Evolutionary conservation across 2,797 vertebrate species (phyloP).

Genomic region (Chlorospingus semifuscus): DNA sequence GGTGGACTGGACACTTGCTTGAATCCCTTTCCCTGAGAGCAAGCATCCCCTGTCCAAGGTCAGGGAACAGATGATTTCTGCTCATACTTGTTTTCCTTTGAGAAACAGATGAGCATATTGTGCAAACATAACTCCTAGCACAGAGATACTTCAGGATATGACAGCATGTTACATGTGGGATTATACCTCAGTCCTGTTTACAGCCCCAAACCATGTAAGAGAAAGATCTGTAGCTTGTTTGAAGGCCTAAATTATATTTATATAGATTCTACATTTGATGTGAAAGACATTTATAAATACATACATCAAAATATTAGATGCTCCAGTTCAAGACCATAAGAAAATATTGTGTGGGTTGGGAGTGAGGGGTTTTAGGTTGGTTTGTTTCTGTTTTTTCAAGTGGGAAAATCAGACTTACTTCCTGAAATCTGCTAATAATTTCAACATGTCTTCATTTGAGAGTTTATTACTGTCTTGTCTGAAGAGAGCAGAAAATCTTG

Average conservation of each 20-base stretch:
- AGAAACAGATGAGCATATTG: not conserved
- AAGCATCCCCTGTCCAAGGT: not conserved
- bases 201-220: not conserved
- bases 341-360: not conserved
- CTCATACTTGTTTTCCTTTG: not conserved
- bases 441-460: conserved; percentile 96
- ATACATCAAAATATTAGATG: not conserved
- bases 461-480: conserved; percentile 96
- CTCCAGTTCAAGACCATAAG: not conserved
- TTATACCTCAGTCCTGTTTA: not conserved
- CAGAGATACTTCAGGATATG: not conserved
- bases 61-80: not conserved
- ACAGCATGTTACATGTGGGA: not conserved
- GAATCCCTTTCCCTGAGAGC: not conserved
- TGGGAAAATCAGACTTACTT: conserved; percentile 81
- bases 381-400: not conserved
- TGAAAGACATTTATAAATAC: not conserved
- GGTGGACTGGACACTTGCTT: not conserved
- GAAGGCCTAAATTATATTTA: not conserved
- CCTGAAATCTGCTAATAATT: conserved; percentile 92
- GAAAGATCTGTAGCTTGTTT: not conserved
- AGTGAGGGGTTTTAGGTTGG: not conserved
- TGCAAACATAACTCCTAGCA: not conserved
- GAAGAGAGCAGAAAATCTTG: conserved; percentile 92
- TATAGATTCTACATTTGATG: not conserved